Evolutionary conservation across 2,797 vertebrate genomes (phyloP), one percentile per base, ranked within the genome.

Genomic region (Nannoperca obscura): DNA sequence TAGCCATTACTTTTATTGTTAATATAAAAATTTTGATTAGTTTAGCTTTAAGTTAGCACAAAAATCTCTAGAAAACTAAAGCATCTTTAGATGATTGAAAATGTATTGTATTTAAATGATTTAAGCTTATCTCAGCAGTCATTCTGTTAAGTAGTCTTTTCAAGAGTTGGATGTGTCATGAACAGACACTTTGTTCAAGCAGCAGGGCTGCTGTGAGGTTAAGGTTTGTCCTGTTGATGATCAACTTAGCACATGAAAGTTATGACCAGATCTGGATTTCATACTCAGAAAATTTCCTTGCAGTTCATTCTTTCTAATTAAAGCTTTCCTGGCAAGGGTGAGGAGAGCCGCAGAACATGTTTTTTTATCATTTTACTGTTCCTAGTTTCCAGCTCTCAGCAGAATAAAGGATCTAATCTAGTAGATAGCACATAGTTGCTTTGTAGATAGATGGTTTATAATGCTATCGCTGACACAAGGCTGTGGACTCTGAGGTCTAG

Each of bases 361-460:
- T 66, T 20, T 66, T 77, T 73, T 77, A 76, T 82, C n/a, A 57
- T 70, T 90, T 90, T 84, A 87, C 88, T 83, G 76, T 47, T 81
- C 52, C 24, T 72, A 44, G 67, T 84, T 85, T 90, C 74, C 81
- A 84, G 32, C 34, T 69, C 71, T 86, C 71, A 74, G 81, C 64
- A 76, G 47, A 79, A 62, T 64, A 27, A 67, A 81, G 11, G 20
- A 22, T 80, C 59, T 80, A 65, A 85, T 76, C 65, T 67, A 5
- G 24, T 32, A 50, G 83, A 74, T 58, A 62, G 32, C 36, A 79
- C 61, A 55, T 12, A 13, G 54, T 12, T 38, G 36, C 74, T 82
- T 57, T 87, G 76, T 42, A 80, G 71, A 73, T 71, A 59, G 34
- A 62, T 47, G 49, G 34, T 74, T 85, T 80, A 80, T 62, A 34